phyloP scores from a whole-genome alignment of 2,797 vertebrate genomes.

The Girardinus metallicus region DNA sequence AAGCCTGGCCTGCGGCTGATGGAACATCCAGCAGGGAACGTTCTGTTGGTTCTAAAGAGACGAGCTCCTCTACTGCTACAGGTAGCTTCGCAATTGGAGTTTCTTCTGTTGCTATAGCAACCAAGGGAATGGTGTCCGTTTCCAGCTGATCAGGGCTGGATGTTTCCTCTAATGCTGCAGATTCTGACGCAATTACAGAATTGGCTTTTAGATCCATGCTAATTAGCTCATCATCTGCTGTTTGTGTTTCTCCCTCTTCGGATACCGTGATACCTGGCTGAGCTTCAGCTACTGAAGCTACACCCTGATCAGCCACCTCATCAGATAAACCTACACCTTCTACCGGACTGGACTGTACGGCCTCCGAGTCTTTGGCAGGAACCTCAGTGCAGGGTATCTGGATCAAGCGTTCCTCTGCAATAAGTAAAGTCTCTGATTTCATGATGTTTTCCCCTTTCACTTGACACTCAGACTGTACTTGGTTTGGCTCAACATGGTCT shows the following conservation, averaged over 20 bases:
- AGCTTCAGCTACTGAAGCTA: constrained; percentile 16
- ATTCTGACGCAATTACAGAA: background rate
- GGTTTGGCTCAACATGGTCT: constrained; percentile 12
- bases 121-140: background rate
- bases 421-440: constrained; percentile 12
- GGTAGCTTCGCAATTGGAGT: background rate
- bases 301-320: constrained; percentile 26
- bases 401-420: constrained; percentile 23
- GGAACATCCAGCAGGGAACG: constrained; percentile 6
- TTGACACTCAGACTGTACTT: constrained; percentile 11
- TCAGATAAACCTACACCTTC: background rate
- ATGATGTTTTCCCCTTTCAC: constrained; percentile 8
- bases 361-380: constrained; percentile 11
- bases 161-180: background rate
- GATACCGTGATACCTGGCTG: background rate
- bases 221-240: constrained; percentile 27
- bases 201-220: background rate
- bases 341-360: background rate
- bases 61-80: constrained; percentile 47
- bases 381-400: constrained; percentile 11
- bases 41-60: constrained; percentile 44
- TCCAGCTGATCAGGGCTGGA: constrained; percentile 12
- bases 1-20: background rate
- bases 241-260: constrained; percentile 23
- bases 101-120: constrained; percentile 15